Evolutionary conservation across 2,888 invertebrate genomes (phyloP), one percentile per base, ranked within the genome.

Genomic region (Parasteatoda lunata): DNA sequence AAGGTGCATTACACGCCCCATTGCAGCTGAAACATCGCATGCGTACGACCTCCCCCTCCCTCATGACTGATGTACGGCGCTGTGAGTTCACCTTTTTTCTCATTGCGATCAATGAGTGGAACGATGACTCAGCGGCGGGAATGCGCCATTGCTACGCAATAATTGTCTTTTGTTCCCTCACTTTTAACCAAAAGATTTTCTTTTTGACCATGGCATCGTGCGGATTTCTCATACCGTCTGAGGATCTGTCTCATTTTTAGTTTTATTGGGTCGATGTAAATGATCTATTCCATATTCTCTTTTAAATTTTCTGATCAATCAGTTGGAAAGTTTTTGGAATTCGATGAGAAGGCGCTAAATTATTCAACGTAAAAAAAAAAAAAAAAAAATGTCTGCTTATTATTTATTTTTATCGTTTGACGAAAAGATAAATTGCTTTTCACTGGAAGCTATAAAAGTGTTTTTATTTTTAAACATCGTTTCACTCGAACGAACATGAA

Each of bases 101-200:
- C 47, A 64, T 49, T 30, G 75, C 75, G 81, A 81, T 81, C 81
- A 81, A 81, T 81, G 81, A 81, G 75, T 75, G 81, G 73, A 69
- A 75, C 70, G 78, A 69, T 75, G 81, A 75, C 65, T 81, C 75
- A 81, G 52, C 69, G 68, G 75, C 75, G 73, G 81, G 13, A 59
- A 81, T 68, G n/a, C 9, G 52, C 51, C 72, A 66, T 51, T 30
- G 45, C 70, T 65, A 30, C 30, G 30, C 30, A 30, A 30, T 30
- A 30, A 30, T 30, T 59, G 5, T 7, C 11, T 59, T 13, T 8
- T 59, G n/a, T 5, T 59, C 59, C 59, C n/a, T 59, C 59, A 13
- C 11, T 59, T 59, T n/a, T n/a, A 59, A 59, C n/a, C n/a, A n/a
- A 59, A 13, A 4, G 9, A 9, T 9, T 13, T 59, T 9, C 59